Base-by-base conservation (phyloP, 2,797 vertebrate genomes). In the Hoplostethus atlanticus region DNA sequence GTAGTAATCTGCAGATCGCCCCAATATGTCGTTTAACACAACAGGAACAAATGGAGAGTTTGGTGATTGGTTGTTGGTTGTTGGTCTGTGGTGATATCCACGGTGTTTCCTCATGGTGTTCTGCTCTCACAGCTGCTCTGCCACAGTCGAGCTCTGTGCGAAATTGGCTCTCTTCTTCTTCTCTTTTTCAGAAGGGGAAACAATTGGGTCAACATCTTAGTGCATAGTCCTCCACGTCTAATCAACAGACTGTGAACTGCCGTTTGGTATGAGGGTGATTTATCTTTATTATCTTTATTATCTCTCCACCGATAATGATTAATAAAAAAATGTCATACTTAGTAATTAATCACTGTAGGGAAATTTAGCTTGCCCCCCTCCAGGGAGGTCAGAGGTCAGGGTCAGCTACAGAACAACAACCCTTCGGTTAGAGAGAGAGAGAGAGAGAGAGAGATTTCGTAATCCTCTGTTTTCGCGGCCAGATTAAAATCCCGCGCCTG, bases 401-500 rank as follows among this genome's bases (percentile, higher is more conserved):
- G 4, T 3, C 34, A 4, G 34, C 34, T 34, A 34, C 34, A 34
- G 34, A 34, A 34, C 34, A 34, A 34, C 34, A 34, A 4, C 6
- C 34, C 34, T 34, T 4, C 4, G 6, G 34, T 6, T 21, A 21
- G 56, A 64, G 61, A 50, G 56, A 75, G 44, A 44, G 59, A 61
- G 70, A 6, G 13, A 51, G 68, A 62, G 48, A 46, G 58, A 63
- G 73, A 82, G 83, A 88, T 84, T 78, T 58, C 80, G 76, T 93
- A 92, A 93, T 93, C 90, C 85, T 2, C 51, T 65, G 81, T 70
- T 85, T 89, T 87, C 62, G 55, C 83, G 78, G 76, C 74, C 60
- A 55, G 91, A 94, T 95, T 93, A 93, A 91, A 93, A 89, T 89
- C 89, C 75, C 64, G 48, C n/a, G 34, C 81, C 72, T 67, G 8